A percentile compares a stretch with the other conserved stretches of the same genome.
phyloP scores from a whole-genome alignment of 1,140 invertebrate species.

The Pachypeltis micranthus region DNA sequence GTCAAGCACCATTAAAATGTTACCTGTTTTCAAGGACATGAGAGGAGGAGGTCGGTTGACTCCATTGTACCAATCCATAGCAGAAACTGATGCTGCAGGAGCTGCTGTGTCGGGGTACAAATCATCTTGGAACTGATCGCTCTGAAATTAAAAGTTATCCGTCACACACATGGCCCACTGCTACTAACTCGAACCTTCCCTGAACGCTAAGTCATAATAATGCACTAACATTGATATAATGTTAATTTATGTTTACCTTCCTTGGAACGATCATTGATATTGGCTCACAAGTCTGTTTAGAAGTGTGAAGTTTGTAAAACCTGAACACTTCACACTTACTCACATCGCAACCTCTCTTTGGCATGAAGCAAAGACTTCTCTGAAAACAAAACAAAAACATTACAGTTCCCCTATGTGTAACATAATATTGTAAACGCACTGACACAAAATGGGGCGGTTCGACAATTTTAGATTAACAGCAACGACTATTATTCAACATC shows the following conservation, averaged over 20 bases:
- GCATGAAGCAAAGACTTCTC: conserved; percentile 82
- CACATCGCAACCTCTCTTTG: conserved; percentile 80
- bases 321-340: conserved; percentile 72
- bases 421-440: too few relatives aligned
- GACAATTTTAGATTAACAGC: too few relatives aligned
- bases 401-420: too few relatives aligned
- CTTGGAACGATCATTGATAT: conserved; percentile 90
- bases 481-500: too few relatives aligned
- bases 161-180: too few relatives aligned
- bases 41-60: conserved; percentile 68
- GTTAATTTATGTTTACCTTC: conserved; percentile 41
- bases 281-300: conserved; percentile 73
- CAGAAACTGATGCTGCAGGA: conserved; percentile 65
- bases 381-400: conserved; percentile 41
- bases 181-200: too few relatives aligned
- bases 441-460: too few relatives aligned
- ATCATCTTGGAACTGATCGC: conserved; percentile 72
- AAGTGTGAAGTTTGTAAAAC: conserved; percentile 87
- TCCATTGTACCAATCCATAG: conserved; percentile 78
- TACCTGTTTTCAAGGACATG: conserved; percentile 72
- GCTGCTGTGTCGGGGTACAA: conserved; percentile 85
- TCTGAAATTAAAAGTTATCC: conserved; percentile 37
- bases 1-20: too few relatives aligned
- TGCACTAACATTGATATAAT: too few relatives aligned
- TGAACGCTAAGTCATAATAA: too few relatives aligned